Base-by-base conservation (phyloP, 2,113 vertebrate species). In the Oplegnathus fasciatus region DNA sequence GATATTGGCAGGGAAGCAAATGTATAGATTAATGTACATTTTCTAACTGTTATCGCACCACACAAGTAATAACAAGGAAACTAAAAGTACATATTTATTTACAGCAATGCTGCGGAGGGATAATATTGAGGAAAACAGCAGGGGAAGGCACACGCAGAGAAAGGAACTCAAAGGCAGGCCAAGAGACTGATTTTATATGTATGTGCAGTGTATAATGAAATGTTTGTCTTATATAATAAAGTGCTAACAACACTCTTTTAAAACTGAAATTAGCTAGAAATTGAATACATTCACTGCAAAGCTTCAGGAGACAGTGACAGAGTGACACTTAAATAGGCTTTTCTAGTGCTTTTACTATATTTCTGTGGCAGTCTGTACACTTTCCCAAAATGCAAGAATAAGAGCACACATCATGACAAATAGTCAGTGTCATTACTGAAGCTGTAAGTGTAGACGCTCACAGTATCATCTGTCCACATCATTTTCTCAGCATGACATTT, bases 1-100 rank as follows among this genome's bases (percentile, higher is more conserved):
- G 50, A 67, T 68, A 62, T 61, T 75, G 61, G n/a, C 42, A 48
- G 68, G 40, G 28, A 81, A 86, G 81, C 32, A 82, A 57, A 58
- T 74, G 54, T 76, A 54, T 65, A 54, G 70, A 87, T 86, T 64
- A 42, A 86, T 82, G 80, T 60, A 74, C 28, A 28, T 82, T 86
- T 76, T 32, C 24, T 22, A 44, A 73, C 44, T 72, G 22, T 87
- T 69, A 82, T 87, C 22, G 4, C 60, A 50, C 17, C 52, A 72
- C 18, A 64, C 22, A 65, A 48, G 44, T 48, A 55, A 86, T 68
- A 58, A 70, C 58, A 60, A 60, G 30, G 75, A 70, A 80, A 34
- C n/a, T 54, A 18, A 71, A 71, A 66, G 55, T 72, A 46, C 24
- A 80, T 24, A 82, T 71, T 78, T 77, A 76, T 76, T 42, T 50